Conservation (phyloP, 1,140 invertebrate species). For the Pristionchus pacificus region DNA sequence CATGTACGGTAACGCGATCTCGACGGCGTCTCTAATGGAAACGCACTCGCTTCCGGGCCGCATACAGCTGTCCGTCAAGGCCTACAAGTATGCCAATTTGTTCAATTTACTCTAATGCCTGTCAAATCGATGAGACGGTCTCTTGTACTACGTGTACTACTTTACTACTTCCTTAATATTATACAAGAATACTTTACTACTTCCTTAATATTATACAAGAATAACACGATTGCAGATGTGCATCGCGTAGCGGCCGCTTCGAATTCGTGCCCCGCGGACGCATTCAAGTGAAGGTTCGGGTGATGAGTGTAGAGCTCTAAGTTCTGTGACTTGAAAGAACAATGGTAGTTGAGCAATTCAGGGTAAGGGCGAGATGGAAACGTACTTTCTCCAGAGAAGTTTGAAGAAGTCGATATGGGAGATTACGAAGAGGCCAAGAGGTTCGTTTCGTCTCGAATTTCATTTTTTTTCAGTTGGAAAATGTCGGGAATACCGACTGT, state of each 20-base stretch:
- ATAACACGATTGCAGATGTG: slow-evolving; percentile 20
- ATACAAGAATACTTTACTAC: too few relatives aligned
- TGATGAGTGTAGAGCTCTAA: not conserved
- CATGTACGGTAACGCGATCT: slow-evolving; percentile 74
- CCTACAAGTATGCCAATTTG: slow-evolving; percentile 6
- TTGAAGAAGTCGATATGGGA: slow-evolving; percentile 55
- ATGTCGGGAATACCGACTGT: too few relatives aligned
- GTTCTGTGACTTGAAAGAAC: not conserved
- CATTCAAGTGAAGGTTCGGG: slow-evolving; percentile 51
- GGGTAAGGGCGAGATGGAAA: slow-evolving; percentile 46
- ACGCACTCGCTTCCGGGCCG: slow-evolving; percentile 42
- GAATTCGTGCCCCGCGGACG: slow-evolving; percentile 50
- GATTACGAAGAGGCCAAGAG: slow-evolving; percentile 42
- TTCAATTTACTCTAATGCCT: slow-evolving; percentile 15
- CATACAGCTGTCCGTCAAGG: slow-evolving; percentile 48
- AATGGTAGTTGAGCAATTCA: not conserved
- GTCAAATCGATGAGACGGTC: too few relatives aligned
- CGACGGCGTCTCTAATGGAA: slow-evolving; percentile 59
- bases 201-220: not conserved
- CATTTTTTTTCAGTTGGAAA: too few relatives aligned
- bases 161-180: too few relatives aligned
- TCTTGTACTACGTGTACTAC: too few relatives aligned
- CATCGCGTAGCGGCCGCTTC: slow-evolving; percentile 47
- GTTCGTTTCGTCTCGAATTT: too few relatives aligned
- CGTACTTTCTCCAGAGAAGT: slow-evolving; percentile 45